phyloP scores from a whole-genome alignment of 2,888 invertebrate genomes.

The Tipula confusa region DNA sequence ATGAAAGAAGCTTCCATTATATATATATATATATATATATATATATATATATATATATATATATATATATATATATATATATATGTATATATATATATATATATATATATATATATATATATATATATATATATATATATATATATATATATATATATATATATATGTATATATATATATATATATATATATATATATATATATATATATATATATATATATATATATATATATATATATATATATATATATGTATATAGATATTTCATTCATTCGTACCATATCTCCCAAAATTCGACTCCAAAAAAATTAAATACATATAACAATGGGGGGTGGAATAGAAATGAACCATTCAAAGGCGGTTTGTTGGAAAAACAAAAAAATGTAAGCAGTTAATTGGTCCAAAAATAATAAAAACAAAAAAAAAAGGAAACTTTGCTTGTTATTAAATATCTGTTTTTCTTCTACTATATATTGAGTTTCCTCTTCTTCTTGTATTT shows the following conservation, averaged over 20 bases:
- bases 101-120: too few relatives aligned
- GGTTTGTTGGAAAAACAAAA: not conserved
- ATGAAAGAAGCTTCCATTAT: too few relatives aligned
- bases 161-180: not conserved
- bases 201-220: not conserved
- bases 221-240: not conserved
- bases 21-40: too few relatives aligned
- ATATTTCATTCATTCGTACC: not conserved
- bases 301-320: not conserved
- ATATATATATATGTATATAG: not conserved
- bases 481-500: not conserved
- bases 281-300: not conserved
- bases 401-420: slow-evolving; percentile 20
- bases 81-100: too few relatives aligned
- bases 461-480: not conserved
- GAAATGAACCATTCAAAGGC: slow-evolving; percentile 8
- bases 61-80: too few relatives aligned
- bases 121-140: too few relatives aligned
- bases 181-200: not conserved
- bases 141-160: too few relatives aligned
- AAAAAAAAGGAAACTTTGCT: not conserved
- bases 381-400: slow-evolving; percentile 20
- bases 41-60: too few relatives aligned
- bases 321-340: slow-evolving; percentile 12
- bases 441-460: slow-evolving; percentile 25